A percentile compares a stretch with the other conserved stretches of the same genome.
Evolutionary conservation across 2,797 vertebrate species (phyloP).

Genomic region (Gorsachius magnificus): DNA sequence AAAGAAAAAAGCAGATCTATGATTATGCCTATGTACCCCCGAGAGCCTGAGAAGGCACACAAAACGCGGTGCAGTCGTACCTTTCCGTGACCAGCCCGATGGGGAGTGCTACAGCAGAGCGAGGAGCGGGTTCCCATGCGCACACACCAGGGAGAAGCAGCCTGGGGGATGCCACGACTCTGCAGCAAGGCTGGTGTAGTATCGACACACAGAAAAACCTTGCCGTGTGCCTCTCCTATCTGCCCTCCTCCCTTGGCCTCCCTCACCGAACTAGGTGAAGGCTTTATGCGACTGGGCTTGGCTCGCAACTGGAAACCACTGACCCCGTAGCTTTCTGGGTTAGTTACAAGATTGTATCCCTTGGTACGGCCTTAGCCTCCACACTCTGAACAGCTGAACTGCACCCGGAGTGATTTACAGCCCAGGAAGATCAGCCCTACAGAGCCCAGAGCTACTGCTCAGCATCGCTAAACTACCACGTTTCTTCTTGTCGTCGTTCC

Average conservation of each 20-base stretch:
- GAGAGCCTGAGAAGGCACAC: not conserved
- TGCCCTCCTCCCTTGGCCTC: not conserved
- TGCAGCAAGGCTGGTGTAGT: slow-evolving; percentile 59
- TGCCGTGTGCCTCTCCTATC: not conserved
- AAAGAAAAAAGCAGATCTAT: slow-evolving; percentile 19
- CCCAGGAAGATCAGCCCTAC: not conserved
- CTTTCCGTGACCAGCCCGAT: not conserved
- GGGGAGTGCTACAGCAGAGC: not conserved
- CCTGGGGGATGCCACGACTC: slow-evolving; percentile 65
- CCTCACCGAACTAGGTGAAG: not conserved
- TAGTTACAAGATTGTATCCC: not conserved
- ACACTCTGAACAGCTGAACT: not conserved
- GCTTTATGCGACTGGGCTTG: not conserved
- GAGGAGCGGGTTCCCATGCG: not conserved
- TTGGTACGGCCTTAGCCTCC: not conserved
- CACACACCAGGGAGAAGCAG: not conserved
- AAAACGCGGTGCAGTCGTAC: accelerated
- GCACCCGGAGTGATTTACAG: not conserved
- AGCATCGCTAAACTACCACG: not conserved
- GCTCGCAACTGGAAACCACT: not conserved
- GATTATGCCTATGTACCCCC: not conserved
- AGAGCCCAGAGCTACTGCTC: not conserved
- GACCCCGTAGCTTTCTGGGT: not conserved
- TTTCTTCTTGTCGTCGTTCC: not conserved
- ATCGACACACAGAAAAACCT: slow-evolving; percentile 70